Base-by-base conservation (phyloP, 2,797 vertebrate species). In the Coregonus sp. region DNA sequence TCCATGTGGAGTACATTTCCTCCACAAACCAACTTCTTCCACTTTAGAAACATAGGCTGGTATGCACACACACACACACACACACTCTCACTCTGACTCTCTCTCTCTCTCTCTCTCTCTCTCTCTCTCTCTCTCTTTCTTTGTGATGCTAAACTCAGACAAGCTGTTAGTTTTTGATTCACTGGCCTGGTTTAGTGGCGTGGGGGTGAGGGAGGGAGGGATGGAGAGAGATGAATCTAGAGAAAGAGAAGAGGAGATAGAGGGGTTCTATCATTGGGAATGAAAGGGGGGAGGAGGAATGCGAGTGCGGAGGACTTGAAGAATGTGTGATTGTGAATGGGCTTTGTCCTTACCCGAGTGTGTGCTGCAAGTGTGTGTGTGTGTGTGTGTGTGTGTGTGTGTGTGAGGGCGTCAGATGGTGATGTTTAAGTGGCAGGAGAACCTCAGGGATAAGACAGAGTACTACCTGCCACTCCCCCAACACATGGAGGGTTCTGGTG, bases 71-170 rank as follows among this genome's bases (percentile, higher is more conserved):
- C 74, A 69, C 68, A 78, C 61, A 81, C 47, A 81, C 80, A 83
- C 79, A 82, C 78, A 87, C 40, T 61, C 37, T 15, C 37, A 6
- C 20, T 15, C 71, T 25, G 29, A 7, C 51, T 15, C 72, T 16
- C 72, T 14, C n/a, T 9, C 25, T 25, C 25, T 15, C 37, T 11
- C 20, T 15, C 70, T 25, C 52, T 18, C 51, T 15, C 72, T 16
- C 72, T 14, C n/a, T 7, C 52, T 3, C 72, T 31, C 72, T 2
- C 52, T 61, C 54, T 56, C 54, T 81, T 78, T 80, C 80, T 93
- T 94, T 94, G 92, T 94, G 81, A 93, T 93, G 93, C 83, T 90
- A 93, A 93, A 89, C 78, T 77, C 85, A 79, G 79, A 82, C 89
- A 81, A 73, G 84, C 86, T 78, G 78, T 72, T 56, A 65, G 78